Base-by-base conservation (phyloP, 2,888 invertebrate genomes). In the Netelia virgata region DNA sequence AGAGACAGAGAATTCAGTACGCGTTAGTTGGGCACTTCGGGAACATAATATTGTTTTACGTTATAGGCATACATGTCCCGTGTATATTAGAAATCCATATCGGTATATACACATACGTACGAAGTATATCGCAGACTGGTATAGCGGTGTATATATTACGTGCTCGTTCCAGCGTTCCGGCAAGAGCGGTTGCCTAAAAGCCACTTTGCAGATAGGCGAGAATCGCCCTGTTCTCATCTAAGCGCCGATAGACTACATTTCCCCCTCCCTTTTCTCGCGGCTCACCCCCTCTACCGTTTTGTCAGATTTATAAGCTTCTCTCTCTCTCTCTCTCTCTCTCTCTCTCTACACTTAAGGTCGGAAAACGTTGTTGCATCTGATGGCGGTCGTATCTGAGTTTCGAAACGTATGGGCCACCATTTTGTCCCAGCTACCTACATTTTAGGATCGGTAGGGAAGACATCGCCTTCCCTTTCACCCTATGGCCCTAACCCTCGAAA, bases 181-280 rank as follows among this genome's bases (percentile, higher is more conserved):
- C 82, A 80, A 77, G 72, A 16, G 43, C 66, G 83, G 73, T 68
- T 77, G 64, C 81, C 85, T 85, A 83, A 85, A 83, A 83, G 85
- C 85, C 85, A 83, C 83, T 85, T 77, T 83, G 85, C 77, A 64
- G 85, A 83, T 85, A 83, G 80, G 79, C 28, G 28, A 61, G 80
- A 85, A 85, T 83, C 63, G 80, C 78, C 77, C 74, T 64, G 74
- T 83, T 83, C 74, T 83, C 83, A 66, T 36, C 41, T 57, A 57
- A 63, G 18, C 69, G 20, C 61, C 82, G 66, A 69, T 80, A 69
- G 20, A 76, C 36, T 69, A 41, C 11, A 41, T 53, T 59, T 43
- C 20, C 28, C 63, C 14, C 63, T 50, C 23, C 0, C 28, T 73
- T n/a, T 18, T n/a, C 18, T 28, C 41, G 55, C 18, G 53, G 0